Conservation (phyloP, 1,140 invertebrate species). For the Portunus trituberculatus region DNA sequence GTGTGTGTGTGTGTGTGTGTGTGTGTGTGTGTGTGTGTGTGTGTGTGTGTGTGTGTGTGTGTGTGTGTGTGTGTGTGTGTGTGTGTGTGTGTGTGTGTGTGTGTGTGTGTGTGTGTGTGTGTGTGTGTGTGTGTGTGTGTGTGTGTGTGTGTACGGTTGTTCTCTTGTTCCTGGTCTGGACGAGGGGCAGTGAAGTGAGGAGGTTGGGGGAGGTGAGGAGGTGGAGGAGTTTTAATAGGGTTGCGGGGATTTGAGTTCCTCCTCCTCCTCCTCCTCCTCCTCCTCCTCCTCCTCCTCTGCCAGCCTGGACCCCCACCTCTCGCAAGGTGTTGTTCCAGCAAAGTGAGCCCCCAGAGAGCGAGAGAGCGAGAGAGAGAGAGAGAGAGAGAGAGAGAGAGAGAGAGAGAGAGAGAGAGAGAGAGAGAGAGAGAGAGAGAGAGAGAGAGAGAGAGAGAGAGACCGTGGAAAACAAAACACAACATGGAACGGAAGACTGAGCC, state of each 20-base stretch:
- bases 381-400: neutral
- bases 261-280: too few species aligned
- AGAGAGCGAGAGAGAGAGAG: neutral
- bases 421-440: too few species aligned
- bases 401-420: neutral
- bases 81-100: constrained; percentile 32
- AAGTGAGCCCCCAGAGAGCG: neutral
- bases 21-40: constrained; percentile 32
- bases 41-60: constrained; percentile 32
- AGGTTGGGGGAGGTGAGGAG: too few species aligned
- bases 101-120: constrained; percentile 32
- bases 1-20: constrained; percentile 31
- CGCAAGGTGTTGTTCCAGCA: too few species aligned
- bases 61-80: constrained; percentile 32
- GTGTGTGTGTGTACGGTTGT: neutral
- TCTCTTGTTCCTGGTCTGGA: too few species aligned
- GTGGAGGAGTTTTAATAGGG: too few species aligned
- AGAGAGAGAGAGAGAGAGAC: too few species aligned
- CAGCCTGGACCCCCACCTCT: too few species aligned
- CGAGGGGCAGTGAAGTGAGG: too few species aligned
- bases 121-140: constrained; percentile 32
- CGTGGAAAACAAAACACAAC: too few species aligned
- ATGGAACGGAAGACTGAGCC: neutral
- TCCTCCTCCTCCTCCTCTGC: too few species aligned
- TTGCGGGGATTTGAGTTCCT: too few species aligned